Conservation (phyloP, 2,797 vertebrate genomes). For the Amphiprion clarkii region DNA sequence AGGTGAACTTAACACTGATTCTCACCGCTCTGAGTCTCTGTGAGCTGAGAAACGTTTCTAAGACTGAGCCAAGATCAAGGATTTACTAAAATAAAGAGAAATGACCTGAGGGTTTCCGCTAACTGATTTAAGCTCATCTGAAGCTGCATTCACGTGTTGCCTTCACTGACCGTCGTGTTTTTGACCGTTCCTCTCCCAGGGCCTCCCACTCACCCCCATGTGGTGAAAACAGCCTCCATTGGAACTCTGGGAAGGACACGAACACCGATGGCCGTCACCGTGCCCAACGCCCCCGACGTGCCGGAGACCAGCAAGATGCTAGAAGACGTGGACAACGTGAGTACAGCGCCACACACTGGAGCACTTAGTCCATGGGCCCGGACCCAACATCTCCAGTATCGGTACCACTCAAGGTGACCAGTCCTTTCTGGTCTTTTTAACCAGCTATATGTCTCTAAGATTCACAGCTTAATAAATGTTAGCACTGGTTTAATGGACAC, state of each 20-base stretch:
- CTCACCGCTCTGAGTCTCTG: too few species aligned
- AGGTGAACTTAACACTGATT: too few species aligned
- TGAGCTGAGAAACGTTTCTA: too few species aligned
- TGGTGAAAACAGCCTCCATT: constrained; percentile 97
- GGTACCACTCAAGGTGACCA: too few species aligned
- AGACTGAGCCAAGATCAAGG: too few species aligned
- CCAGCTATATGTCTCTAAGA: too few species aligned
- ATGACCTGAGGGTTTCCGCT: background rate
- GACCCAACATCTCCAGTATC: too few species aligned
- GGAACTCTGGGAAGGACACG: constrained; percentile 95
- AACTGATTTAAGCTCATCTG: background rate
- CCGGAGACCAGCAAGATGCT: constrained; percentile 95
- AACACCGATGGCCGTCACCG: constrained; percentile 93
- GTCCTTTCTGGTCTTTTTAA: too few species aligned
- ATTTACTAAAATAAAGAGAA: too few species aligned
- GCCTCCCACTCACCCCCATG: constrained; percentile 85
- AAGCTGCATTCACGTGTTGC: background rate
- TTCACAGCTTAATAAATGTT: too few species aligned
- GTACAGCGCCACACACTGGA: constrained; percentile 70
- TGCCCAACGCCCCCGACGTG: constrained; percentile 95
- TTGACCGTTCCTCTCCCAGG: constrained; percentile 74
- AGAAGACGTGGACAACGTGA: constrained; percentile 95
- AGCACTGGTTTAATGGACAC: too few species aligned
- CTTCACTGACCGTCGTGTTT: constrained; percentile 31
- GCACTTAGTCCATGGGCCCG: too few species aligned